These are phyloP conservation scores for Entomobrya multifasciata DNA, from an alignment of 2,888 invertebrate genomes.

Conservation along the genomic window DNA sequence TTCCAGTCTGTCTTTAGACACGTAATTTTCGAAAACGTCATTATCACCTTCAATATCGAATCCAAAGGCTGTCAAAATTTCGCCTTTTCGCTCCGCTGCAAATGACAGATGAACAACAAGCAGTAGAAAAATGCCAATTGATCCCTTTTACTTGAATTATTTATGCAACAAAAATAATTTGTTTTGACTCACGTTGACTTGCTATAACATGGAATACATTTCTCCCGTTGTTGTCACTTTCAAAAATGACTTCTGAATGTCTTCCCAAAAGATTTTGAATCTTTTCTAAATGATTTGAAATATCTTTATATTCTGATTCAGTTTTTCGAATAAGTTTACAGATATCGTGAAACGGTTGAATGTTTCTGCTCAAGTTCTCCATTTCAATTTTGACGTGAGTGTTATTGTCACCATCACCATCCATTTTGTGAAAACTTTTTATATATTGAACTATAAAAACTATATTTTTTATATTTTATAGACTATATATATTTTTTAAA, in stretches of 20 bases:
- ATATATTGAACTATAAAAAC: no score
- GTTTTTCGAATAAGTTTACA: background rate
- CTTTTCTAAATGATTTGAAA: background rate
- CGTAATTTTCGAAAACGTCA: background rate
- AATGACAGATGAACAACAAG: background rate
- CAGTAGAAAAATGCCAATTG: background rate
- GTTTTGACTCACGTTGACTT: conserved; percentile 6
- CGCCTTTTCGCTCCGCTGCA: background rate
- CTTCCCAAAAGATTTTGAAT: background rate
- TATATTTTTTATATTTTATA: no score
- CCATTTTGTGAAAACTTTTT: no score
- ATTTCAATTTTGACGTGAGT: conserved; percentile 31
- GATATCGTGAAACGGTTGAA: background rate
- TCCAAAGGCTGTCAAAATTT: conserved; percentile 40
- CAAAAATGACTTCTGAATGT: background rate
- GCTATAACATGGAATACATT: conserved; percentile 50
- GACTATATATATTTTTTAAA: no score
- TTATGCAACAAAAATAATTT: no score
- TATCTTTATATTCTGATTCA: background rate
- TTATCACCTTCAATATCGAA: background rate
- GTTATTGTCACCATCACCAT: background rate
- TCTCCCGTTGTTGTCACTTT: background rate
- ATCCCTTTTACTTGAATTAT: no score
- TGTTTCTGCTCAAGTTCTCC: background rate
- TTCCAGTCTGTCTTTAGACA: background rate